Evolutionary conservation across 2,888 invertebrate species (phyloP).

Genomic region (Cheilosia grossa): DNA sequence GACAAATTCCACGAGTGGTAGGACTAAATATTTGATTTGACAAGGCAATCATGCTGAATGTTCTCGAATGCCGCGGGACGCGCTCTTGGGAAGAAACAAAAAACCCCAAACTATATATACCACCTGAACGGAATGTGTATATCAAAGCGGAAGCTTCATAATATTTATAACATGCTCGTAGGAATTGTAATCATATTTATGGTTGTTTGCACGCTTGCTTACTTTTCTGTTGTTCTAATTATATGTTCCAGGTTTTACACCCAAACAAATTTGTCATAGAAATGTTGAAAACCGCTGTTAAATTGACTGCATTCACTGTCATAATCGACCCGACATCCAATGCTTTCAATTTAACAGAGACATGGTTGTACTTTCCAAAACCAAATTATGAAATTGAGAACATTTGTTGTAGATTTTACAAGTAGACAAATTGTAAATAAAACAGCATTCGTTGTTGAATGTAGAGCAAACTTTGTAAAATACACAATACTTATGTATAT

Average conservation of each 20-base stretch:
- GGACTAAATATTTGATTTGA: slow-evolving; percentile 51
- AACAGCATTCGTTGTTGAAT: no score
- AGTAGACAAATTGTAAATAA: no score
- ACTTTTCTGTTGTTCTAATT: slow-evolving; percentile 22
- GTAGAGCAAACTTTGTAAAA: no score
- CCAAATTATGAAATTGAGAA: no score
- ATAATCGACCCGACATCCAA: no score
- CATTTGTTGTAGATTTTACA: no score
- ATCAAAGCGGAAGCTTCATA: slow-evolving; percentile 18
- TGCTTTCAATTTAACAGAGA: no score
- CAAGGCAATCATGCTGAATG: slow-evolving; percentile 39
- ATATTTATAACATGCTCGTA: slow-evolving; percentile 41
- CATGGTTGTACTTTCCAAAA: no score
- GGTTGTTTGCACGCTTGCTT: background rate
- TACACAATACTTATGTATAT: no score
- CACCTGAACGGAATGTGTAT: slow-evolving; percentile 4
- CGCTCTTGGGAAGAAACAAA: slow-evolving; percentile 11
- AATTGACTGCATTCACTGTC: no score
- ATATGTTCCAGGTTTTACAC: background rate
- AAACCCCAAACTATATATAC: slow-evolving; percentile 24
- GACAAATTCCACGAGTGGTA: background rate
- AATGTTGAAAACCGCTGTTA: no score
- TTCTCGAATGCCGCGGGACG: slow-evolving; percentile 11
- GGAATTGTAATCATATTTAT: slow-evolving; percentile 47
- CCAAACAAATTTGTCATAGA: no score